Evolutionary conservation across 2,797 vertebrate species (phyloP).

Genomic region (Sebastes diploproa): DNA sequence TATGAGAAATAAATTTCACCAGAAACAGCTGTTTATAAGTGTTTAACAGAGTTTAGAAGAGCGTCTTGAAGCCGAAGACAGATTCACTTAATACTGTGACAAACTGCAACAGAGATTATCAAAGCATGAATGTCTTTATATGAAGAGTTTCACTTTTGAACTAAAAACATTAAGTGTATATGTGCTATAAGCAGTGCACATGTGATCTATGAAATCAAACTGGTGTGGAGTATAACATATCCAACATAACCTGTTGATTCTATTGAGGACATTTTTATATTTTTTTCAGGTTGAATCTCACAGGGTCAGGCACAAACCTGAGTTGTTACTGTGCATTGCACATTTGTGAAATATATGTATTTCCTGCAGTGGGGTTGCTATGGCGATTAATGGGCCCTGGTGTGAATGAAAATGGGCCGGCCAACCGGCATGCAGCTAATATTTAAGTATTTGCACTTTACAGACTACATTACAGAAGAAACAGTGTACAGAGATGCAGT

Average conservation of each 20-base stretch:
- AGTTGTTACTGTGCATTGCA: not conserved
- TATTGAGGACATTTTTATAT: not conserved
- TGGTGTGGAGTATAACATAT: not conserved
- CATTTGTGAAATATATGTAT: not conserved
- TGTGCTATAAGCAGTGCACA: not conserved
- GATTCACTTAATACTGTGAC: not conserved
- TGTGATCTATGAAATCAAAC: not conserved
- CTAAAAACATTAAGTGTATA: not conserved
- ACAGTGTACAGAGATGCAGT: too few species aligned
- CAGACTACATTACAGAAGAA: too few species aligned
- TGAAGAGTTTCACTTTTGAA: not conserved
- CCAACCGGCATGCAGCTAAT: not conserved
- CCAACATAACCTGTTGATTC: not conserved
- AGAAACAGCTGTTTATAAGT: not conserved
- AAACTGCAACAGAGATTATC: not conserved
- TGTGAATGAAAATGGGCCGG: not conserved
- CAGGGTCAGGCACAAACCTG: not conserved
- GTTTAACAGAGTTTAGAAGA: not conserved
- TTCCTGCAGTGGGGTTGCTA: not conserved
- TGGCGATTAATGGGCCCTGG: not conserved
- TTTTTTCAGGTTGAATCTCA: not conserved
- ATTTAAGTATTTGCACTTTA: not conserved
- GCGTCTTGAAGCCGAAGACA: not conserved
- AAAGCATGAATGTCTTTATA: not conserved
- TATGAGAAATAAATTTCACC: not conserved